Evolutionary conservation across 2,888 invertebrate species (phyloP).

Genomic region (Leptopilina myrica): DNA sequence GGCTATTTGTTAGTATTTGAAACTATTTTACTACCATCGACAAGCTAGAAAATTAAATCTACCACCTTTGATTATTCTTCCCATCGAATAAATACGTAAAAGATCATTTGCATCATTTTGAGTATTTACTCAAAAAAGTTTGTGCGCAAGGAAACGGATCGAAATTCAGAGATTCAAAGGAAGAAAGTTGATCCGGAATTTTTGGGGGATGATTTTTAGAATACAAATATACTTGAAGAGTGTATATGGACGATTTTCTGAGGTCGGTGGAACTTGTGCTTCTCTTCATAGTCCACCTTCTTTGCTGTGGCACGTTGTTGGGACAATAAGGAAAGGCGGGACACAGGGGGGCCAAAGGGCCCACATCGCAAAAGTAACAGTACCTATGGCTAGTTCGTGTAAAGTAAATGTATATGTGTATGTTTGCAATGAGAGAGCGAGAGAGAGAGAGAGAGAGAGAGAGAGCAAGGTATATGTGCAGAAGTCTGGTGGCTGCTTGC

Average conservation of each 20-base stretch:
- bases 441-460: conserved; percentile 45
- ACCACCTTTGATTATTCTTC: too few relatives aligned
- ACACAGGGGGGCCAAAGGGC: conserved; percentile 67
- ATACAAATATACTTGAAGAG: too few relatives aligned
- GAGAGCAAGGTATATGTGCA: conserved; percentile 54
- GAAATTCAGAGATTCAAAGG: too few relatives aligned
- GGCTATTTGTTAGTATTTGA: too few relatives aligned
- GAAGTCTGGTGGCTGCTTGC: conserved; percentile 64
- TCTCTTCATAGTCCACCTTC: conserved; percentile 21
- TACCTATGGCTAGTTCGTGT: conserved; percentile 72
- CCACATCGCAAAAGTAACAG: conserved; percentile 73
- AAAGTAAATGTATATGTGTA: conserved; percentile 63
- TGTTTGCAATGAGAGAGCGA: conserved; percentile 8
- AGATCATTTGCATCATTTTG: too few relatives aligned
- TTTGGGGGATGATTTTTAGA: not conserved
- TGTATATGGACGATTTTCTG: not conserved
- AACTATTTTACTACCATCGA: too few relatives aligned
- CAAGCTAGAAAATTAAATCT: too few relatives aligned
- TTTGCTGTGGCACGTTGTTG: conserved; percentile 38
- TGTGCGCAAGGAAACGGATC: too few relatives aligned
- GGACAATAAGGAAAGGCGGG: conserved; percentile 51
- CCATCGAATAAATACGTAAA: too few relatives aligned
- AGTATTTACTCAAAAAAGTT: too few relatives aligned
- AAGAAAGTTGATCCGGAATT: too few relatives aligned
- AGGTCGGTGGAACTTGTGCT: conserved; percentile 15